Evolutionary conservation across 2,888 invertebrate genomes (phyloP).

Genomic region (Dasypogon diadema): DNA sequence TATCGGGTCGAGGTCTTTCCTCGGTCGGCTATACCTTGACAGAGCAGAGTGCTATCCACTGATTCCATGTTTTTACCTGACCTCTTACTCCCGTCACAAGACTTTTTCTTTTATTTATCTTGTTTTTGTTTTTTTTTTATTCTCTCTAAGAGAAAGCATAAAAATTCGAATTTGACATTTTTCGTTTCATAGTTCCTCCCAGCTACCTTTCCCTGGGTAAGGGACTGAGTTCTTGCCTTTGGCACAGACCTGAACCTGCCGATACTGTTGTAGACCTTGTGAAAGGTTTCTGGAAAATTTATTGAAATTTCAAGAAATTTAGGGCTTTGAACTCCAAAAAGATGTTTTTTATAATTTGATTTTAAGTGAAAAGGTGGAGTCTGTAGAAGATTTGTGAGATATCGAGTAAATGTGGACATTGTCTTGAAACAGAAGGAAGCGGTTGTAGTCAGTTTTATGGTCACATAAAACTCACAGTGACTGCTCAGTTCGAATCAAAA

Average conservation of each 20-base stretch:
- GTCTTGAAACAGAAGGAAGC: slow-evolving; percentile 42
- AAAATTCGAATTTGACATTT: slow-evolving; percentile 47
- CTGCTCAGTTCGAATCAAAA: slow-evolving; percentile 15
- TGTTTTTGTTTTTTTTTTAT: too few species aligned
- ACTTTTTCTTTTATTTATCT: neutral
- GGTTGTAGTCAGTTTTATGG: slow-evolving; percentile 29
- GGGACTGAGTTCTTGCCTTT: slow-evolving; percentile 10
- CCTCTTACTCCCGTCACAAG: slow-evolving; percentile 19
- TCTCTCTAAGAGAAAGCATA: slow-evolving; percentile 32
- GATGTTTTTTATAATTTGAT: slow-evolving; percentile 1
- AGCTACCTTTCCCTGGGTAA: slow-evolving; percentile 37
- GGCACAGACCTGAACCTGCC: neutral
- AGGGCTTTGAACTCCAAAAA: slow-evolving; percentile 51
- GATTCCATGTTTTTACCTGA: slow-evolving; percentile 26
- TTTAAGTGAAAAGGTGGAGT: slow-evolving; percentile 37
- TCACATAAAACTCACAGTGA: slow-evolving; percentile 35
- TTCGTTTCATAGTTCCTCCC: slow-evolving; percentile 35
- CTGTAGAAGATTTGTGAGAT: slow-evolving; percentile 32
- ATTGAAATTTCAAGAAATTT: slow-evolving; percentile 45
- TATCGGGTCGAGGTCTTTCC: slow-evolving; percentile 43
- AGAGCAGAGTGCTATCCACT: neutral
- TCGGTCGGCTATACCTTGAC: slow-evolving; percentile 29
- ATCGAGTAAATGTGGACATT: slow-evolving; percentile 43
- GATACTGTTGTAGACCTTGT: slow-evolving; percentile 9
- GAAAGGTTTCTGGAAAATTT: slow-evolving; percentile 46